These are phyloP conservation scores for Leptura quadrifasciata DNA, from an alignment of 2,888 invertebrate genomes.

Conservation along the genomic window DNA sequence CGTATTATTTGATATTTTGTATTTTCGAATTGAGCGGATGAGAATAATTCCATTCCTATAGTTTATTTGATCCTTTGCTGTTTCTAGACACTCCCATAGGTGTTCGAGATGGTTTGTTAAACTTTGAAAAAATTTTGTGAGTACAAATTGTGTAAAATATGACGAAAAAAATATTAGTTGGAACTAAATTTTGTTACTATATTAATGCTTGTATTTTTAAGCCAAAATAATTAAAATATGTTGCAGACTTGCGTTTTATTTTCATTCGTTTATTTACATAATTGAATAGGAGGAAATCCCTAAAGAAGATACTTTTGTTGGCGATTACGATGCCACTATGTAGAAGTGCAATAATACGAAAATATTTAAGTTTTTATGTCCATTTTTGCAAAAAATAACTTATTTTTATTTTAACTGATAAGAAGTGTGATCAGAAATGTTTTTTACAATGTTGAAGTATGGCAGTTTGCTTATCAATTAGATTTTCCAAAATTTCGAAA, in stretches of 20 bases:
- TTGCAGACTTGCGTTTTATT: slow-evolving; percentile 24
- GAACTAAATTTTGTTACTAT: slow-evolving; percentile 40
- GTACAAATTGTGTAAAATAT: slow-evolving; percentile 37
- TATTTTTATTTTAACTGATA: no score
- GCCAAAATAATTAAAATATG: slow-evolving; percentile 37
- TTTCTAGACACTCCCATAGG: slow-evolving; percentile 13
- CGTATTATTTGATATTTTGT: neutral
- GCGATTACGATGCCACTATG: no score
- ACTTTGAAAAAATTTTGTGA: slow-evolving; percentile 39
- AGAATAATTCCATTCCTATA: neutral
- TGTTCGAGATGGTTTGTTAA: slow-evolving; percentile 1
- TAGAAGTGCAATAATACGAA: no score
- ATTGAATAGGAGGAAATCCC: no score
- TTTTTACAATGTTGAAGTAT: no score
- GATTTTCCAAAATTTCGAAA: no score
- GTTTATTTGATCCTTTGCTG: neutral
- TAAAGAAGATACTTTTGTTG: no score
- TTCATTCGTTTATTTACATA: neutral
- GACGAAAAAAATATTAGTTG: slow-evolving; percentile 29
- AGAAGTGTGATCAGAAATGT: no score
- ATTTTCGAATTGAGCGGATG: neutral
- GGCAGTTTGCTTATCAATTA: no score
- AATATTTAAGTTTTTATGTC: no score
- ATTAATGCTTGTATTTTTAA: slow-evolving; percentile 41
- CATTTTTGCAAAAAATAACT: no score